Percentiles rank a stretch among this genome's conserved stretches.
Conservation (phyloP, 2,888 invertebrate genomes). For the Drosophila paramelanica region DNA sequence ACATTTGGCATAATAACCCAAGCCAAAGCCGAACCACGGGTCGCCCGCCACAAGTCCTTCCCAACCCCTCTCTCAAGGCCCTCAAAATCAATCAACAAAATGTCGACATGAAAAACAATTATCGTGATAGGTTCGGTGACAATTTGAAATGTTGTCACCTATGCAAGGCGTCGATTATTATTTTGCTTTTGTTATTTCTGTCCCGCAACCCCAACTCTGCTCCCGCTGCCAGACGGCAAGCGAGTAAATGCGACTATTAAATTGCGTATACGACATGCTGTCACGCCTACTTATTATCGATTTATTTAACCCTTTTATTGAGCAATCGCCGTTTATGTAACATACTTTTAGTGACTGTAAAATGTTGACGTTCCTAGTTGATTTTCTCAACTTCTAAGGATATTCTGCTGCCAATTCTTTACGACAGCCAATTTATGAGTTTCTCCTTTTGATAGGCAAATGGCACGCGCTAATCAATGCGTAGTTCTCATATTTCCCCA, state of each 20-base stretch:
- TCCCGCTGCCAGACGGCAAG: neutral
- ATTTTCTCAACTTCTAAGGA: constrained; percentile 15
- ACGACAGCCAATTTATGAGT: constrained; percentile 65
- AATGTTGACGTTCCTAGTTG: constrained; percentile 40
- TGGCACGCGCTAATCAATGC: constrained; percentile 74
- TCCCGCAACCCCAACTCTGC: neutral
- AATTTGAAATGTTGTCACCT: constrained; percentile 73
- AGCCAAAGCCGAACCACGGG: constrained; percentile 1
- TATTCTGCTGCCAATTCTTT: constrained; percentile 44
- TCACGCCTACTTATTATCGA: constrained; percentile 53
- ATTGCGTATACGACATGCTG: constrained; percentile 62
- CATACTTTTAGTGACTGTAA: constrained; percentile 61
- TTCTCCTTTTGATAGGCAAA: constrained; percentile 68
- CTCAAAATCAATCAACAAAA: constrained; percentile 59
- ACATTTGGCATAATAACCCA: constrained; percentile 37
- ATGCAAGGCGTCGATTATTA: constrained; percentile 64
- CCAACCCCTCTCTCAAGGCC: neutral
- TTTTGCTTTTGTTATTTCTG: constrained; percentile 34
- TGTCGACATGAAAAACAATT: constrained; percentile 68
- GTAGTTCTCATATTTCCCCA: constrained; percentile 32
- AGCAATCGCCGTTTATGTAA: neutral
- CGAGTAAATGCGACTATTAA: constrained; percentile 58
- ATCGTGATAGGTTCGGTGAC: constrained; percentile 65
- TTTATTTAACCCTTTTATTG: constrained; percentile 43
- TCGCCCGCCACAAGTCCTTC: neutral